Evolutionary conservation across 2,888 invertebrate genomes (phyloP), one percentile per base, ranked within the genome.

Genomic region (Neocrepidodera transversa): DNA sequence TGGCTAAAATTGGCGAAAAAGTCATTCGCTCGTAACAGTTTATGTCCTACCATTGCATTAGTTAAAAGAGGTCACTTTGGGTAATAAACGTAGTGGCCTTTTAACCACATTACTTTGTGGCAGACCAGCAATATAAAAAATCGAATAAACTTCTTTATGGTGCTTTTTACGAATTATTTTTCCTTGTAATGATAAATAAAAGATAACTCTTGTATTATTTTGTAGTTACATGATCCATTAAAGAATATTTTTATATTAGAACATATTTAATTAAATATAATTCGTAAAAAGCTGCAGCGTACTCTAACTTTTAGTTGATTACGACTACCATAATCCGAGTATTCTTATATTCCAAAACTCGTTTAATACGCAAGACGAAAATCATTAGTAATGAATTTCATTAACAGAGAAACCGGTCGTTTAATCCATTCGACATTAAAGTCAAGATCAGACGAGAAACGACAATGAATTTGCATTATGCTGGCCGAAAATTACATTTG

Each of bases 381-480:
- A 28, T 28, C 28, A 28, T 28, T 28, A 28, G 28, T 28, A 35
- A 35, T 35, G 14, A 35, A 35, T 35, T 11, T 35, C 13, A 35
- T 35, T 35, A 35, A 14, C 14, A 13, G 35, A 11, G n/a, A n/a
- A 14, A 35, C 8, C 35, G 2, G 35, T 13, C 14, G 3, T 8
- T 35, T 35, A 35, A 35, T 35, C 35, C 35, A 2, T 2, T 2
- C 35, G 14, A 35, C 35, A 13, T 2, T 7, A 35, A 35, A 35
- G 35, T 35, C 11, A 49, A 50, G 50, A 50, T 26, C 26, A 38
- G 14, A 50, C 13, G 54, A 28, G 38, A 47, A 54, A 26, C 47
- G 38, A 55, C 47, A 48, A 47, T 47, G 38, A 55, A 48, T 47
- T 55, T 36, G 45, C 53, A 53, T 54, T 54, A 54, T 26, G 28